Evolutionary conservation across 2,113 vertebrate species (phyloP), one percentile per base, ranked within the genome.

Genomic region (Barbus barbus): DNA sequence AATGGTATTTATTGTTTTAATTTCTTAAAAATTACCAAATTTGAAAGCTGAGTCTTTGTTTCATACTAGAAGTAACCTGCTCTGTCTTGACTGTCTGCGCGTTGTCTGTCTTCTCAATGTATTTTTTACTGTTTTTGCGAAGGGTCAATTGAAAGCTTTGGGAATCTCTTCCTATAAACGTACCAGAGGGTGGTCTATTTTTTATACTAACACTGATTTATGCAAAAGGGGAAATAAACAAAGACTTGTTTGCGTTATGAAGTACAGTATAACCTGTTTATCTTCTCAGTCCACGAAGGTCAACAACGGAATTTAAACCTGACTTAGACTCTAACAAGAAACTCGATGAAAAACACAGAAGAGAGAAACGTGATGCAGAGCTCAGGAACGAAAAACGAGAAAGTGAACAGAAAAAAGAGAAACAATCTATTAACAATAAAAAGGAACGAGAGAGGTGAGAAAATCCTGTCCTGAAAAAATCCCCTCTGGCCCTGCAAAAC

Each of bases 381-480:
- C 51, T 73, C 36, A 84, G 80, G 28, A 89, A 84, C 67, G 86
- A 91, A 81, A 89, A 71, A 58, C 85, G 72, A 1, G 2, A 41
- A 5, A 86, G 87, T 8, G 82, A 88, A 2, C 75, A 26, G 13
- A 8, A 31, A 58, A 87, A 90, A 65, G 92, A 90, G n/a, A 89
- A 86, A 38, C 48, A 13, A 0, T 2, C n/a, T 1, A 88, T 88
- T 44, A 90, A 91, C 75, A 80, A 71, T 9, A 91, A 85, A 85
- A 90, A 87, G 58, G 85, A 51, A 12, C 89, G 76, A 76, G 93
- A 94, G 87, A 94, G 94, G 94, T 95, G 92, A 94, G 93, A 77
- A 9, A n/a, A 0, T 12, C 12, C 16, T 2, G 22, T 48, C 3
- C 51, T 63, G 63, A 20, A 26, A 77, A 28, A 78, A 78, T 11